Conservation (phyloP, 2,888 invertebrate species). For the Catocala nupta region DNA sequence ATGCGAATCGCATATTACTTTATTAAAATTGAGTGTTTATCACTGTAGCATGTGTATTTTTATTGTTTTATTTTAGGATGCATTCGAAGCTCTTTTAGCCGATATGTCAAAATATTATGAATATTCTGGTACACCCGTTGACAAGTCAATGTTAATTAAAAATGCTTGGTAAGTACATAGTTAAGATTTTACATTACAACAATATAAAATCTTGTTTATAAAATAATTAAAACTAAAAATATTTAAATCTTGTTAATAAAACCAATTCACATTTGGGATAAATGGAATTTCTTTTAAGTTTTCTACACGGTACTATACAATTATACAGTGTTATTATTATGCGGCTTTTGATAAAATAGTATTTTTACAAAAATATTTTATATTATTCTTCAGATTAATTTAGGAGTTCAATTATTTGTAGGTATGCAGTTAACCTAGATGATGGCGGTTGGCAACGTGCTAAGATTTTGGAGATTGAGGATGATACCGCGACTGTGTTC, state of each 20-base stretch:
- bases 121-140: constrained; percentile 74
- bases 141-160: constrained; percentile 76
- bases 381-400: too few relatives aligned
- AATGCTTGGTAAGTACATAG: constrained; percentile 75
- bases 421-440: constrained; percentile 81
- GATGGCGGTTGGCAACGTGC: constrained; percentile 86
- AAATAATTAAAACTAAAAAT: too few relatives aligned
- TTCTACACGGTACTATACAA: too few relatives aligned
- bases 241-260: too few relatives aligned
- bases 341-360: too few relatives aligned
- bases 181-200: background rate
- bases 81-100: constrained; percentile 80
- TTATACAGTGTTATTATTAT: too few relatives aligned
- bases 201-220: too few relatives aligned
- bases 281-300: too few relatives aligned
- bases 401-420: constrained; percentile 32
- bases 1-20: background rate
- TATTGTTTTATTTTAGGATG: constrained; percentile 60
- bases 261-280: too few relatives aligned
- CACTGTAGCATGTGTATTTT: background rate
- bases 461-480: constrained; percentile 85
- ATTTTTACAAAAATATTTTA: too few relatives aligned
- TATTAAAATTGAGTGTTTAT: background rate
- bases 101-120: constrained; percentile 84
- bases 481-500: constrained; percentile 86